Conservation (phyloP, 2,797 vertebrate genomes). For the Hippocampus kuda region DNA sequence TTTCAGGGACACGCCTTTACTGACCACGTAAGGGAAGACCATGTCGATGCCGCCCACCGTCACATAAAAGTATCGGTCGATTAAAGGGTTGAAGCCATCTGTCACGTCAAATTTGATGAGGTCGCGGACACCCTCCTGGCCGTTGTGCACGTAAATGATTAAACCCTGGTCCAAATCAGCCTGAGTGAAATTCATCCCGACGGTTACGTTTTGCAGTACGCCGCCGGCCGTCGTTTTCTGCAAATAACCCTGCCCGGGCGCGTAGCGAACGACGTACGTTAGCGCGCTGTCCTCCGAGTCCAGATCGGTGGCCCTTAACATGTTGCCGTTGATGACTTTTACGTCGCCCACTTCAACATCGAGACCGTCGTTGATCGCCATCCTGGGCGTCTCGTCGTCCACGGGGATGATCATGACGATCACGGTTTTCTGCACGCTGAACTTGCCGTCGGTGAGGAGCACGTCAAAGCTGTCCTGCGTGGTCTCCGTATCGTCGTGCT, state of each 20-base stretch:
- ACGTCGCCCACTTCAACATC: slow-evolving; percentile 85
- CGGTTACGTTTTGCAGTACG: slow-evolving; percentile 74
- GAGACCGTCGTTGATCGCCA: slow-evolving; percentile 89
- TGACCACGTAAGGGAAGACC: slow-evolving; percentile 89
- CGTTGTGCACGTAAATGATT: slow-evolving; percentile 80
- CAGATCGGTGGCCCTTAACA: slow-evolving; percentile 89
- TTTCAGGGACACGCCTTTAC: slow-evolving; percentile 90
- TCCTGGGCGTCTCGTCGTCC: slow-evolving; percentile 92
- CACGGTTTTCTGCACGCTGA: slow-evolving; percentile 71
- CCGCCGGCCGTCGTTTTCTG: slow-evolving; percentile 68
- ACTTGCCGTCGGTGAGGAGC: slow-evolving; percentile 82
- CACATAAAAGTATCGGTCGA: slow-evolving; percentile 96
- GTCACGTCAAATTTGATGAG: slow-evolving; percentile 96
- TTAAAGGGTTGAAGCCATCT: slow-evolving; percentile 86
- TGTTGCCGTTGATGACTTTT: slow-evolving; percentile 73
- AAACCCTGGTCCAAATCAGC: slow-evolving; percentile 81
- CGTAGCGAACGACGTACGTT: slow-evolving; percentile 78
- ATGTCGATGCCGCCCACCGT: slow-evolving; percentile 83
- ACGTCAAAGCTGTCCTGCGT: slow-evolving; percentile 83
- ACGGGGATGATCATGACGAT: slow-evolving; percentile 84
- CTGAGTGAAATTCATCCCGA: slow-evolving; percentile 94
- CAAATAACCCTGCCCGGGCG: slow-evolving; percentile 79
- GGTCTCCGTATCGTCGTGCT: slow-evolving; percentile 91
- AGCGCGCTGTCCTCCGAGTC: slow-evolving; percentile 85
- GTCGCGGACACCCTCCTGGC: slow-evolving; percentile 84